Evolutionary conservation across 2,888 invertebrate species (phyloP).

Genomic region (Pollenia angustigena): DNA sequence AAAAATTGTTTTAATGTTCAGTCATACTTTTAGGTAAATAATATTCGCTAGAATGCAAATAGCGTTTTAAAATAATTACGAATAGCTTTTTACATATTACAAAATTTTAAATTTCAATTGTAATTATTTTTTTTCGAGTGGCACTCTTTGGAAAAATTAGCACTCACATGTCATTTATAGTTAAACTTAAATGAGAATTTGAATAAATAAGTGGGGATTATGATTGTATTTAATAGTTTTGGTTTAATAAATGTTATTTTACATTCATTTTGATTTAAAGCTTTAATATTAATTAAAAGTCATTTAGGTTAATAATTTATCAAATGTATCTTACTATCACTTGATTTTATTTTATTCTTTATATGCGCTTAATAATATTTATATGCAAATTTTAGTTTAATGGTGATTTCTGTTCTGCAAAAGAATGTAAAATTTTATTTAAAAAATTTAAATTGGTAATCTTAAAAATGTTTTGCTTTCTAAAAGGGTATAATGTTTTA

Average conservation of each 20-base stretch:
- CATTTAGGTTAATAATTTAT: background rate
- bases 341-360: too few species aligned
- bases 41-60: conserved; percentile 49
- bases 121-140: conserved; percentile 65
- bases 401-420: too few species aligned
- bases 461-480: too few species aligned
- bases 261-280: too few species aligned
- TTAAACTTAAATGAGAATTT: background rate
- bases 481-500: too few species aligned
- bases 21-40: conserved; percentile 46
- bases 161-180: conserved; percentile 74
- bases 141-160: conserved; percentile 74
- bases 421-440: too few species aligned
- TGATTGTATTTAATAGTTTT: background rate
- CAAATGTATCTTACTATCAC: too few species aligned
- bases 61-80: conserved; percentile 49
- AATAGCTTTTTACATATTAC: conserved; percentile 31
- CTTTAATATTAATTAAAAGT: background rate
- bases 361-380: too few species aligned
- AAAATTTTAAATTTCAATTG: conserved; percentile 45
- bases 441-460: too few species aligned
- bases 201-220: background rate
- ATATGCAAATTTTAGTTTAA: too few species aligned
- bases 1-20: conserved; percentile 25
- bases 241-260: background rate